Base-by-base conservation (phyloP, 23 tunicate genomes). In the Styela plicata region DNA sequence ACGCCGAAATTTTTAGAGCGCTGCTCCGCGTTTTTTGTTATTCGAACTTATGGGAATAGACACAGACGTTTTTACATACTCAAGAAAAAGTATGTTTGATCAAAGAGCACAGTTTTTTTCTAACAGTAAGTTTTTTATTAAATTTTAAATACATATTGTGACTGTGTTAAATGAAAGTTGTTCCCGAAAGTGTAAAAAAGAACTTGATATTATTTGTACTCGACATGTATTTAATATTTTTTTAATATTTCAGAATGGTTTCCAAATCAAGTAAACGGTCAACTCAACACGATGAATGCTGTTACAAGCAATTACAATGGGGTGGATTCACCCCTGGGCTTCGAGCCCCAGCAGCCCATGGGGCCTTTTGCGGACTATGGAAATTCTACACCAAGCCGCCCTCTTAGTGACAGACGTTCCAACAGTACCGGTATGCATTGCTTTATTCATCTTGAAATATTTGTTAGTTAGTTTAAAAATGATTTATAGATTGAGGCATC, bases 191-290 rank as follows among this genome's bases (percentile, higher is more conserved):
- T n/a, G n/a, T n/a, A n/a, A n/a, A n/a, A n/a, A 61, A 68, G 73
- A 68, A 68, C 24, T 31, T 68, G 73, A 68, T 68, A 21, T 68
- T 23, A 31, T 68, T 23, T 68, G 77, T 71, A 18, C 36, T 16
- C 10, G 10, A 10, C 5, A 5, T 71, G 5, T 19, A 71, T 36
- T 71, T 23, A 68, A 68, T 21, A 23, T 17, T 32, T 13, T 29
- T 31, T 26, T 76, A 0, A 36, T 24, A 22, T 76, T 44, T 67
- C 81, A 76, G 81, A 1, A 76, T 76, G 81, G 81, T 76, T 76
- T 7, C n/a, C 66, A 44, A 76, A 76, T 26, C 36, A 44, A 44
- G 64, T 53, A 36, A 36, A 36, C 52, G 66, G 21, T 24, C 81
- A 76, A 44, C 81, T 32, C n/a, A 24, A 52, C 16, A 13, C 66